phyloP scores from a whole-genome alignment of 2,797 vertebrate species.

The Melanotaenia pygmaea region DNA sequence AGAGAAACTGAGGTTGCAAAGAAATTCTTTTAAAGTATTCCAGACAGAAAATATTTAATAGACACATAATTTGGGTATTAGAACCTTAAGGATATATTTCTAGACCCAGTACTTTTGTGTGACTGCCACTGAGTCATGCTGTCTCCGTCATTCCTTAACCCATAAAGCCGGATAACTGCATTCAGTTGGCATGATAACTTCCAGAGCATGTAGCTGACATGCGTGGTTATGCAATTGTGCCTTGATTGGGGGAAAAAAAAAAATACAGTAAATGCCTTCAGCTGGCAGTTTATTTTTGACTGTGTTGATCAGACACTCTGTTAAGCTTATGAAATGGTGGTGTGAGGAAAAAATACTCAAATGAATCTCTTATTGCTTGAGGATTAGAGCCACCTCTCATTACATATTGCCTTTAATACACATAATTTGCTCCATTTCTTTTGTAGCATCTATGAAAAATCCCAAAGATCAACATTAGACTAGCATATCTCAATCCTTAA shows the following conservation, averaged over 20 bases:
- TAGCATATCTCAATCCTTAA: background rate
- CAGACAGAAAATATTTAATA: conserved; percentile 5
- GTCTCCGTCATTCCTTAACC: conserved; percentile 32
- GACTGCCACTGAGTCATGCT: conserved; percentile 2
- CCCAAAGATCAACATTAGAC: background rate
- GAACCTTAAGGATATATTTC: background rate
- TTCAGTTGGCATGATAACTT: conserved; percentile 12
- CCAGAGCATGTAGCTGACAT: conserved; percentile 28
- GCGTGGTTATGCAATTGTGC: conserved; percentile 48
- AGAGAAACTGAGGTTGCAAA: conserved; percentile 21
- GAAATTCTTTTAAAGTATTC: conserved; percentile 12
- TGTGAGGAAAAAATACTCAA: background rate
- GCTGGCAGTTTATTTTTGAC: background rate
- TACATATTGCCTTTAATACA: background rate
- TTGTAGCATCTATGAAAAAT: background rate
- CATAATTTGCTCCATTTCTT: background rate
- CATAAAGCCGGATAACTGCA: conserved; percentile 18
- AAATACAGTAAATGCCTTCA: conserved; percentile 3
- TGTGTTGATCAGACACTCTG: background rate
- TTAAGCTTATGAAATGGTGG: background rate
- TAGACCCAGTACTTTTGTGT: background rate
- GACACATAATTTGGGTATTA: background rate
- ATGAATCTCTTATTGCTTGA: background rate
- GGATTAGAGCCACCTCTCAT: background rate
- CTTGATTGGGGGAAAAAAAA: background rate